Conservation (phyloP, 2,888 invertebrate genomes). For the Tipula helvola region DNA sequence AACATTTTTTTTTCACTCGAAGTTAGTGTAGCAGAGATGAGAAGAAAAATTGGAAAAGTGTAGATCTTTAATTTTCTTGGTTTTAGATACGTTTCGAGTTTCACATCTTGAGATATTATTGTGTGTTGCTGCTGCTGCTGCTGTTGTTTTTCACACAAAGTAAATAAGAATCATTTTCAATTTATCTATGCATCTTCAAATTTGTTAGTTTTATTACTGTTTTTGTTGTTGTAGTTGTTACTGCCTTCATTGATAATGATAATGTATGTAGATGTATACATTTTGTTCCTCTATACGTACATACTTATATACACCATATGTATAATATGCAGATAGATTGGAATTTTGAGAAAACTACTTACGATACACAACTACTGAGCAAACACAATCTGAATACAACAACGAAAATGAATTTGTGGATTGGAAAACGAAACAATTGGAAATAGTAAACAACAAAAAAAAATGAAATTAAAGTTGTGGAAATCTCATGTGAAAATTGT, state of each 20-base stretch:
- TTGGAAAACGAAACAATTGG: not conserved
- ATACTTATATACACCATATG: too few relatives aligned
- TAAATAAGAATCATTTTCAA: slow-evolving; percentile 4
- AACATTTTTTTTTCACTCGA: not conserved
- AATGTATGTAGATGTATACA: not conserved
- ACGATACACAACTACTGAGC: not conserved
- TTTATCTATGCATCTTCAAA: not conserved
- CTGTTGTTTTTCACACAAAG: not conserved
- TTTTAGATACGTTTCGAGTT: not conserved
- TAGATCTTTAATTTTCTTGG: not conserved
- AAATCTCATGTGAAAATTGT: not conserved
- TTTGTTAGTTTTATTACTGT: not conserved
- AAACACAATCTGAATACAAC: not conserved
- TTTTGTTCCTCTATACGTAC: not conserved
- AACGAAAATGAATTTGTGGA: not conserved
- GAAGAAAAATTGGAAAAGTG: not conserved
- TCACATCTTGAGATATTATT: not conserved
- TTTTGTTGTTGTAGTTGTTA: not conserved
- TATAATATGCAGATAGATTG: not conserved
- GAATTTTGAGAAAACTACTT: not conserved
- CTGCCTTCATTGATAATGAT: not conserved
- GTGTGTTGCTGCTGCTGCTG: not conserved
- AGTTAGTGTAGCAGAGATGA: not conserved
- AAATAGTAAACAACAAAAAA: not conserved
- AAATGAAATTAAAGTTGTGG: not conserved